A percentile compares a stretch with the other conserved stretches of the same genome.
These are phyloP conservation scores for Sterrhoptilus dennistouni DNA, from an alignment of 2,113 vertebrate species.

Conservation along the genomic window DNA sequence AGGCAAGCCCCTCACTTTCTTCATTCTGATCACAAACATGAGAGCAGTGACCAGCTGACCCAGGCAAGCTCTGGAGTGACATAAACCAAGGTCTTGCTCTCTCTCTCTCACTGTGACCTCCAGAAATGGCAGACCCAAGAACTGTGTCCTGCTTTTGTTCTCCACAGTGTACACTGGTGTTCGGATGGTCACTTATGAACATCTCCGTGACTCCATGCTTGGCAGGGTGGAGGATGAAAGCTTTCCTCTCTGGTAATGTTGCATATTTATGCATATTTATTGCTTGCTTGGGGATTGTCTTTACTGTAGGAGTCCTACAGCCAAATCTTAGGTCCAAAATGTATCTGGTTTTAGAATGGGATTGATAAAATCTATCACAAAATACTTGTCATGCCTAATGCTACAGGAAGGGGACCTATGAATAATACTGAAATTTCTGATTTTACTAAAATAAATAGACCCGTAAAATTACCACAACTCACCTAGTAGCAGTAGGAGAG, in stretches of 20 bases:
- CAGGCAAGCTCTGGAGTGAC: neutral
- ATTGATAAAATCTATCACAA: neutral
- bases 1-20: neutral
- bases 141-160: neutral
- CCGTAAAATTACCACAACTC: neutral
- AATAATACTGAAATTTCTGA: neutral
- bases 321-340: neutral
- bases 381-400: neutral
- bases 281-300: neutral
- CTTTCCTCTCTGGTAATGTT: conserved; percentile 84
- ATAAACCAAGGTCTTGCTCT: neutral
- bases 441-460: neutral
- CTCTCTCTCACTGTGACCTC: neutral
- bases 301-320: neutral
- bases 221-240: conserved; percentile 74
- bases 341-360: neutral
- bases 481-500: neutral
- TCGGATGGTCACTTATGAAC: conserved; percentile 84
- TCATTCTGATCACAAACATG: accelerated
- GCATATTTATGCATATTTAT: neutral
- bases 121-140: neutral
- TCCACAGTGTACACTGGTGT: conserved; percentile 82
- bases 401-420: neutral
- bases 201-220: conserved; percentile 81
- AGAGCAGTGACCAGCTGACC: neutral